Percentiles rank a stretch among this genome's conserved stretches.
Conservation (phyloP, 1,140 invertebrate species). For the Palaemon carinicauda region DNA sequence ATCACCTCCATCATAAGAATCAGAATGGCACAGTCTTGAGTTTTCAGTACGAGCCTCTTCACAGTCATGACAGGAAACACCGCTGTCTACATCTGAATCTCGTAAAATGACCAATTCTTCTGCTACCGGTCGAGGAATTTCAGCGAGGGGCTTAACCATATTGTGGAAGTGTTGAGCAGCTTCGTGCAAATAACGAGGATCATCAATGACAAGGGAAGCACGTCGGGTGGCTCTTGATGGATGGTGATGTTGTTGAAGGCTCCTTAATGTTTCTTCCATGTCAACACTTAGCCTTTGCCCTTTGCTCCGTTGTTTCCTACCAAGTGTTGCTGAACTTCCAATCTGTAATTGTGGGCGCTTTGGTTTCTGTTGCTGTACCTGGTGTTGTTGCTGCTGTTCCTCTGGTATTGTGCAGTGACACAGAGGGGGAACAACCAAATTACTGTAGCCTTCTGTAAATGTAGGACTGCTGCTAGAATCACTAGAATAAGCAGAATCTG, state of each 20-base stretch:
- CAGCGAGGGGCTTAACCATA: conserved; percentile 20
- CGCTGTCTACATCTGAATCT: conserved; percentile 52
- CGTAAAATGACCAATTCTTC: conserved; percentile 39
- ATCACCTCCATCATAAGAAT: conserved; percentile 55
- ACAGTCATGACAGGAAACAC: conserved; percentile 53
- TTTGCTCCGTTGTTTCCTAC: conserved; percentile 17
- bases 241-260: conserved; percentile 40
- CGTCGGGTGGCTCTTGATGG: conserved; percentile 42
- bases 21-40: conserved; percentile 44
- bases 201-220: conserved; percentile 48
- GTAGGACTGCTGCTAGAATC: conserved; percentile 54
- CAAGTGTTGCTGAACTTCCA: conserved; percentile 6
- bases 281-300: conserved; percentile 49
- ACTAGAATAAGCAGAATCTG: conserved; percentile 56
- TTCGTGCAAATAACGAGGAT: conserved; percentile 38
- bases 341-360: conserved; percentile 37
- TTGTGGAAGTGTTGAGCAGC: conserved; percentile 28
- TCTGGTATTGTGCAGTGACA: conserved; percentile 57
- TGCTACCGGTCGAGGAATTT: conserved; percentile 16
- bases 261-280: conserved; percentile 54
- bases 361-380: conserved; percentile 38
- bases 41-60: conserved; percentile 48
- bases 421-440: conserved; percentile 40
- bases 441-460: conserved; percentile 46
- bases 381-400: conserved; percentile 45